Evolutionary conservation across 2,797 vertebrate species (phyloP), one percentile per base, ranked within the genome.

Genomic region (Simalia tracyae): DNA sequence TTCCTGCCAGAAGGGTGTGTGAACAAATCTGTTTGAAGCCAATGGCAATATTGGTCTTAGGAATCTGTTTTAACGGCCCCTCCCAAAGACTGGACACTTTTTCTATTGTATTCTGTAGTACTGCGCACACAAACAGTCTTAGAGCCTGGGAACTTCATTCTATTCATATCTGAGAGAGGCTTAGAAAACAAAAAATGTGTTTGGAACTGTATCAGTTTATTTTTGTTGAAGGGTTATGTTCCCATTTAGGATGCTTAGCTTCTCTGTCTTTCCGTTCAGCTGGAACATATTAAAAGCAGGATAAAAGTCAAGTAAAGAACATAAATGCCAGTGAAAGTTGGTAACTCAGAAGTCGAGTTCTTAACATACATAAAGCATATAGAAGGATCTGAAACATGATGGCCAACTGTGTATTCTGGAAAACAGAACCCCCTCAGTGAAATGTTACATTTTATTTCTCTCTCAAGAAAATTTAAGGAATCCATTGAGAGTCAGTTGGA

Each of bases 1-100:
- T 94, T 94, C 85, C 92, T 61, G 89, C 95, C 93, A 88, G 90
- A 7, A 94, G 95, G 90, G 54, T 93, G 92, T 94, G 94, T 94
- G 94, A 96, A 90, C 92, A 94, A 87, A 90, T 94, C 89, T 59
- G 19, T 0, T 4, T 85, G 89, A 94, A 0, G 93, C 96, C 96
- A 96, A 96, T 92, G 94, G 81, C 90, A 97, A 96, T 96, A 96
- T 97, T 97, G 84, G 90, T 91, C 92, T 95, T 94, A 93, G 93
- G 95, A 96, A 91, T 95, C 91, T 90, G 87, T 94, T 96, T 96
- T 97, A 94, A 95, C 91, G 89, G 91, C 96, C 89, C 95, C 93
- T 95, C 86, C 86, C 92, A 94, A 95, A 93, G 89, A 86, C 72
- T 94, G 92, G 81, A 64, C 94, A 72, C 93, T 95, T 95, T 94